Base-by-base conservation (phyloP, 2,888 invertebrate genomes). In the Lepetodrilus schrolli region DNA sequence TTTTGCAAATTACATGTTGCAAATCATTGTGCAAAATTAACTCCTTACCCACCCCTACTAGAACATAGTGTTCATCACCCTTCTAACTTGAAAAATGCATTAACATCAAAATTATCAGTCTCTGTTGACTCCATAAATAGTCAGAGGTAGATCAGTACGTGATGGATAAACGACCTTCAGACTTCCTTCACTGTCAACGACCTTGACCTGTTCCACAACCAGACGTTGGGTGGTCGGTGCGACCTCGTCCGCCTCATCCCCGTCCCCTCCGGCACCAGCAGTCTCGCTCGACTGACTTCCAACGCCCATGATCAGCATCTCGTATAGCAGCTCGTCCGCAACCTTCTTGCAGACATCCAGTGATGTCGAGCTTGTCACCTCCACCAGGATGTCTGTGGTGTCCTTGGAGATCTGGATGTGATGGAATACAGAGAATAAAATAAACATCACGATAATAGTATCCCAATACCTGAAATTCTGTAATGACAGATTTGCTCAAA, bases 111-210 rank as follows among this genome's bases (percentile, higher is more conserved):
- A 13, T 21, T 23, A 23, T 26, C 73, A 83, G 43, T 82, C 80
- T 49, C 88, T 77, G 10, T 82, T 73, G 4, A 88, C 86, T 49
- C 81, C 74, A 72, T 83, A 85, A 1, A 77, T 77, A 34, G 82
- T 82, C 21, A 77, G 78, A 34, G 72, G 74, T 71, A 95, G 92
- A 90, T 96, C 96, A 0, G 93, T 93, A 81, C 95, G 92, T 0
- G 95, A 95, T 0, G 96, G 96, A 90, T 95, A 96, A 1, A 95
- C 93, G n/a, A 93, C 93, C 86, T 94, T 94, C 80, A 95, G 90
- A 78, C 93, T 93, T 7, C 94, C 94, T 78, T 94, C 93, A 38
- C 87, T 89, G 80, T 95, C 95, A 0, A 94, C 93, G 2, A 94
- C 92, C 90, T 93, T 94, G 0, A 95, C 93, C 92, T 95, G 94